phyloP scores from a whole-genome alignment of 2,113 vertebrate species.

The Neolamprologus caudopunctatus region DNA sequence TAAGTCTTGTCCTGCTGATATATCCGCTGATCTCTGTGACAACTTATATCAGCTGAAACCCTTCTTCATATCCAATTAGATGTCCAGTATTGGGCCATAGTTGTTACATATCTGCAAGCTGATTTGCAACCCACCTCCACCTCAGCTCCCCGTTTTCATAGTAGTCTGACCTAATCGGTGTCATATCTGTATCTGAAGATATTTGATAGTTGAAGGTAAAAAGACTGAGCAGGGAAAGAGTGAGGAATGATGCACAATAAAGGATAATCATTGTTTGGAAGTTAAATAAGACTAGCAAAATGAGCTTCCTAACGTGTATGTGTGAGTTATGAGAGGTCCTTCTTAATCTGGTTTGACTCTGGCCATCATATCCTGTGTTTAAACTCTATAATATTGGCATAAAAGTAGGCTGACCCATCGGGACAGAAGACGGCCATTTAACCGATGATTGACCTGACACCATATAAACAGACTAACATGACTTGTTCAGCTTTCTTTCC shows the following conservation, averaged over 20 bases:
- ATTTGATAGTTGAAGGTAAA: not conserved
- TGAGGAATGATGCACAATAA: not conserved
- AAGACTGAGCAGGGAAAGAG: not conserved
- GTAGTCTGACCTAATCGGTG: not conserved
- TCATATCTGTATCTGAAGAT: not conserved
- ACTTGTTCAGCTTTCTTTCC: not conserved
- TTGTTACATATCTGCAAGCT: not conserved
- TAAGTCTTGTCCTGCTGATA: not conserved
- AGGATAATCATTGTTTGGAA: not conserved
- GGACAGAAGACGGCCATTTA: not conserved
- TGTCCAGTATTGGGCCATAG: not conserved
- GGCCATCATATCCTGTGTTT: not conserved
- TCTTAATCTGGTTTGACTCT: not conserved
- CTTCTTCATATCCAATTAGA: not conserved
- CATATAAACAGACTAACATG: not conserved
- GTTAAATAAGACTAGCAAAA: not conserved
- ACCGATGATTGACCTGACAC: not conserved
- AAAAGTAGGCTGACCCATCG: not conserved
- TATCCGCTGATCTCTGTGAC: not conserved
- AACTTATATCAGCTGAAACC: not conserved
- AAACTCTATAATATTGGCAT: rapidly evolving
- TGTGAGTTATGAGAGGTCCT: not conserved
- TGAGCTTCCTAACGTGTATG: not conserved
- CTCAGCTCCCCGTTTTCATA: not conserved
- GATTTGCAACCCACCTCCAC: not conserved